phyloP scores from a whole-genome alignment of 2,113 vertebrate genomes.

The Sturnus vulgaris region DNA sequence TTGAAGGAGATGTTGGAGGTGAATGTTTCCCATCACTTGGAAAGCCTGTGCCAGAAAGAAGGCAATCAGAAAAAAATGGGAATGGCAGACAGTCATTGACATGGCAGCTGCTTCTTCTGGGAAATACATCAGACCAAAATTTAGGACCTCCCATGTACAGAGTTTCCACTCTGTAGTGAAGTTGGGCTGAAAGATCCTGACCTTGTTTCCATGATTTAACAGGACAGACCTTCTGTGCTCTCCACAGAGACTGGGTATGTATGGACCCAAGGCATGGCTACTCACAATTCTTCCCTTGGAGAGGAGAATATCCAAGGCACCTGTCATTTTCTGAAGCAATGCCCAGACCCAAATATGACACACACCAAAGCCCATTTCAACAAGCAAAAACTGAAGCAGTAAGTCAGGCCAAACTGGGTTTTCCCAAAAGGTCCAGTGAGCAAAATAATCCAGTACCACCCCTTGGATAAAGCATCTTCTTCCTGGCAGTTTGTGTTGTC shows the following conservation, averaged over 20 bases:
- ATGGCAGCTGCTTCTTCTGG: not conserved
- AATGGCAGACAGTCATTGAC: not conserved
- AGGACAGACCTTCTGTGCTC: rapidly evolving
- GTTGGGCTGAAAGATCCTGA: not conserved
- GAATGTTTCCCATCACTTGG: not conserved
- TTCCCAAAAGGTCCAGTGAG: not conserved
- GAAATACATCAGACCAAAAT: not conserved
- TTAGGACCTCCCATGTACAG: not conserved
- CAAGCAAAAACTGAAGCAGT: not conserved
- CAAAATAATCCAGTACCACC: not conserved
- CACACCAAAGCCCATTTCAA: not conserved
- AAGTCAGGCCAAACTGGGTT: not conserved
- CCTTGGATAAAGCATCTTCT: not conserved
- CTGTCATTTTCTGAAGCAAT: not conserved
- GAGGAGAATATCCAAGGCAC: not conserved
- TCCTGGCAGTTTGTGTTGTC: not conserved
- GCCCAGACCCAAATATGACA: not conserved
- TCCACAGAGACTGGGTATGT: not conserved
- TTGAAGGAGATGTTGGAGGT: not conserved
- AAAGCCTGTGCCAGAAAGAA: not conserved
- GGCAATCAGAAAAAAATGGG: not conserved
- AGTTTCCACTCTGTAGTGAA: not conserved
- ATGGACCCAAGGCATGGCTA: not conserved
- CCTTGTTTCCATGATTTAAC: not conserved
- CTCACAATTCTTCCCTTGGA: not conserved